phyloP scores from a whole-genome alignment of 1,140 invertebrate genomes.

The Neodiprion fabricii region DNA sequence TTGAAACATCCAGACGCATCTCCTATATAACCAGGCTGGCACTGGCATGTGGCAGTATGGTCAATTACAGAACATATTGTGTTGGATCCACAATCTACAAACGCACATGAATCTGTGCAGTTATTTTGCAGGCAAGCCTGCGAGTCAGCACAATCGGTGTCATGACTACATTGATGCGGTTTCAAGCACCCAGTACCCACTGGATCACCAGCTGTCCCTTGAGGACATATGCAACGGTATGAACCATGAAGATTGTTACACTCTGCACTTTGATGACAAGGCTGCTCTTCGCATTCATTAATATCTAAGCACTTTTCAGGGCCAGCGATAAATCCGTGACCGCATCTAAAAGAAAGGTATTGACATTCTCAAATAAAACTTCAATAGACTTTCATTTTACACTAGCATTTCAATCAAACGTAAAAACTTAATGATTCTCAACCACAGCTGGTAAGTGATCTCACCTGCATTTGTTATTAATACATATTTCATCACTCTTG shows the following conservation, averaged over 20 bases:
- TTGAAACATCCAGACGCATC: conserved; percentile 84
- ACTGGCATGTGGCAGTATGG: conserved; percentile 74
- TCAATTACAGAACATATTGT: conserved; percentile 75
- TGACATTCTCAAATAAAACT: conserved; percentile 12
- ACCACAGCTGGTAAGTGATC: conserved; percentile 28
- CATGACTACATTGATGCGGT: conserved; percentile 73
- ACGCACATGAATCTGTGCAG: conserved; percentile 79
- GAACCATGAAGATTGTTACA: conserved; percentile 84
- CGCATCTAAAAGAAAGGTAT: conserved; percentile 61
- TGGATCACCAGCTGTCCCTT: conserved; percentile 81
- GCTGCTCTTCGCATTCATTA: conserved; percentile 79
- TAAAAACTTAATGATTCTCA: conserved; percentile 15
- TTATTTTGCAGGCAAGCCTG: conserved; percentile 75
- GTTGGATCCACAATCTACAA: conserved; percentile 73
- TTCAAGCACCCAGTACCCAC: conserved; percentile 74
- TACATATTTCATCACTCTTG: conserved; percentile 78
- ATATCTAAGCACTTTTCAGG: conserved; percentile 78
- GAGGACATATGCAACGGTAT: conserved; percentile 79
- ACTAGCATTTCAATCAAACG: conserved; percentile 18
- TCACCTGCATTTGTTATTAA: conserved; percentile 76
- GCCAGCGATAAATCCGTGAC: conserved; percentile 71
- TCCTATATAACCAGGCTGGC: conserved; percentile 80
- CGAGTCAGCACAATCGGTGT: conserved; percentile 74
- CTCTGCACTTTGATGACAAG: conserved; percentile 79
- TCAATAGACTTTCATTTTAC: conserved; percentile 8